phyloP scores from a whole-genome alignment of 1,140 invertebrate genomes.

The Brachionus plicatilis region DNA sequence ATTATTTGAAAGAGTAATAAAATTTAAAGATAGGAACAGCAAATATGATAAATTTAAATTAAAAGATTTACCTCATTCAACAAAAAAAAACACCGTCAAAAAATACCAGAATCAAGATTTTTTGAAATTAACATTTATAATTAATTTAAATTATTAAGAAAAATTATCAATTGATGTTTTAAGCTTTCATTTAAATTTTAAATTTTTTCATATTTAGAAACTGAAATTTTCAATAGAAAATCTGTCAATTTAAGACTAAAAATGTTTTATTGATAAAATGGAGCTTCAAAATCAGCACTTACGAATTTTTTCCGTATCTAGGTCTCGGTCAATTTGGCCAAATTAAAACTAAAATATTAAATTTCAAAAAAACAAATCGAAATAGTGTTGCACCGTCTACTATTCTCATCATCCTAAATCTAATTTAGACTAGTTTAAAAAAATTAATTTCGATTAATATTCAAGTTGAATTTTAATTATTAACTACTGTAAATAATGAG shows the following conservation, averaged over 20 bases:
- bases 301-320: not conserved
- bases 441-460: not conserved
- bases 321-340: not conserved
- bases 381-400: not conserved
- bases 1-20: not conserved
- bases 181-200: not conserved
- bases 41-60: too few species aligned
- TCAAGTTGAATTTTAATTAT: not conserved
- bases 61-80: too few species aligned
- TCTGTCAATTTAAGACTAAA: not conserved
- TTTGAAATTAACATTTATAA: too few species aligned
- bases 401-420: not conserved
- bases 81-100: too few species aligned
- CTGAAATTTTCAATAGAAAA: not conserved
- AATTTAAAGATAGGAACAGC: too few species aligned
- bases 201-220: not conserved
- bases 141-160: too few species aligned
- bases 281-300: not conserved
- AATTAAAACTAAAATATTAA: not conserved
- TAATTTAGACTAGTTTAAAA: not conserved
- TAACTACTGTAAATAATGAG: slow-evolving; percentile 26
- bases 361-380: not conserved
- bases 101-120: too few species aligned
- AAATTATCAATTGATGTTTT: too few species aligned
- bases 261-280: not conserved